A percentile compares a stretch with the other conserved stretches of the same genome.
These are phyloP conservation scores for Yponomeuta plumbellus DNA, from an alignment of 2,888 invertebrate species.

Conservation along the genomic window DNA sequence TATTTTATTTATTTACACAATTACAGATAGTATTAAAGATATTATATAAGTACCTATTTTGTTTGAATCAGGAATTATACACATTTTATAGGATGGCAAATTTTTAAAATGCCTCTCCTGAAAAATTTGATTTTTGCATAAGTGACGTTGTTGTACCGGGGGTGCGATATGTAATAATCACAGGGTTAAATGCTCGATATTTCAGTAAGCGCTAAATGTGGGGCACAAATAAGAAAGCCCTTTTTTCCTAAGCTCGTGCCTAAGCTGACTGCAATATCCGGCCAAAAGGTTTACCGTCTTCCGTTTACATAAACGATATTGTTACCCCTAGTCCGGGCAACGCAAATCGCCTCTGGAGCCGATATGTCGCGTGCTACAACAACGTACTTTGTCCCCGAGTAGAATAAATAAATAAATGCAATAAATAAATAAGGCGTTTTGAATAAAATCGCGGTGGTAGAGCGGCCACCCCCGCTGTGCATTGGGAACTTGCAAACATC, in stretches of 20 bases:
- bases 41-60: no score
- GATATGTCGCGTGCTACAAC: conserved; percentile 14
- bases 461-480: conserved; percentile 53
- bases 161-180: no score
- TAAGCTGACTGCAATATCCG: neutral
- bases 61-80: no score
- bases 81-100: no score
- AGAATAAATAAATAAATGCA: conserved; percentile 18
- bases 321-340: conserved; percentile 9
- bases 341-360: conserved; percentile 7
- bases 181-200: no score
- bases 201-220: no score
- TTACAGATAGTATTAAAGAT: no score
- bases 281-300: neutral
- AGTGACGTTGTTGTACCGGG: no score
- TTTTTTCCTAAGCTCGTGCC: neutral
- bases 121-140: no score
- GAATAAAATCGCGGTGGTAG: conserved; percentile 41
- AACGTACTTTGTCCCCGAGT: conserved; percentile 16
- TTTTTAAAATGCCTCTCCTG: no score
- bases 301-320: neutral
- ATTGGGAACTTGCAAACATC: conserved; percentile 58
- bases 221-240: no score
- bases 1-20: no score
- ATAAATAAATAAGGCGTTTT: conserved; percentile 16